These are phyloP conservation scores for Scarus forsteni DNA, from an alignment of 2,797 vertebrate species.

Conservation along the genomic window DNA sequence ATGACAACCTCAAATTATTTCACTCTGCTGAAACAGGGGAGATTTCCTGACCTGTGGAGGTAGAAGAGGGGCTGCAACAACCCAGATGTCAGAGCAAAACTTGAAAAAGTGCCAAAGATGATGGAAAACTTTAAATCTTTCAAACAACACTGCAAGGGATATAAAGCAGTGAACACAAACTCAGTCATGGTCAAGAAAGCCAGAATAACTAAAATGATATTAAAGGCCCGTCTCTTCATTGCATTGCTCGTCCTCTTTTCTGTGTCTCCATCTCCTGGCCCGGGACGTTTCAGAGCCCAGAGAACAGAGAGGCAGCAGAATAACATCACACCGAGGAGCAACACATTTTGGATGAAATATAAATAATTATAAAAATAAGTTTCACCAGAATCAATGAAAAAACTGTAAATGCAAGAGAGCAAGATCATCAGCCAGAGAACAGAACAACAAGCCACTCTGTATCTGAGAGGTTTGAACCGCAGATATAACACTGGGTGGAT, in stretches of 20 bases:
- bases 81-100: neutral
- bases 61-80: too few relatives aligned
- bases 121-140: accelerated
- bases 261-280: slow-evolving; percentile 23
- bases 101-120: accelerated
- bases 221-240: slow-evolving; percentile 46
- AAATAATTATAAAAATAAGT: neutral
- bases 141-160: slow-evolving; percentile 38
- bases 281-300: slow-evolving; percentile 19
- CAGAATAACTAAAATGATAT: slow-evolving; percentile 9
- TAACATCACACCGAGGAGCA: slow-evolving; percentile 15
- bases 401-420: slow-evolving; percentile 16
- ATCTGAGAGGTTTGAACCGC: slow-evolving; percentile 40
- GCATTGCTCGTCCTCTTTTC: slow-evolving; percentile 16
- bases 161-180: neutral
- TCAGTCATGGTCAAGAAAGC: slow-evolving; percentile 11
- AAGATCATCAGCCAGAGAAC: slow-evolving; percentile 21
- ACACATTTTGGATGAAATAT: slow-evolving; percentile 13
- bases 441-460: slow-evolving; percentile 28
- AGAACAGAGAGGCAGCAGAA: slow-evolving; percentile 42
- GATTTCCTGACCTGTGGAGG: too few relatives aligned
- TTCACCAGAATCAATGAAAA: accelerated
- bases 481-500: slow-evolving; percentile 48
- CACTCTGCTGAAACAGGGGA: too few relatives aligned
- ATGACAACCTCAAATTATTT: too few relatives aligned